These are phyloP conservation scores for Xanthorhoe spadicearia DNA, from an alignment of 2,888 invertebrate species.

Conservation along the genomic window DNA sequence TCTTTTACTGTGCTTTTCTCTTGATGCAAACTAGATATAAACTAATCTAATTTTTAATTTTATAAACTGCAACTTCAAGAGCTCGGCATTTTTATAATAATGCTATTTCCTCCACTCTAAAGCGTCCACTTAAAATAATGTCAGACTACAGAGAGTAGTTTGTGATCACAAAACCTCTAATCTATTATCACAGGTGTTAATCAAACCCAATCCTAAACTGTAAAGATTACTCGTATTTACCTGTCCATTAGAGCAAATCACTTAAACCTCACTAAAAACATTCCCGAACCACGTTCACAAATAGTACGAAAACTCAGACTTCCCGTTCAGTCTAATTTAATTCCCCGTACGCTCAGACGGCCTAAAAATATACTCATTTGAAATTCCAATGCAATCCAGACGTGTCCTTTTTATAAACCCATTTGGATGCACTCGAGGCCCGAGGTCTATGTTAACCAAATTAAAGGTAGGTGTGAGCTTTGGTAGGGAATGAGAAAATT, in stretches of 20 bases:
- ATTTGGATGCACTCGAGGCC: conserved; percentile 67
- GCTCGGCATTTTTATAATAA: too few relatives aligned
- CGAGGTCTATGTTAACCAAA: conserved; percentile 55
- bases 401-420: conserved; percentile 73
- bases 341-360: conserved; percentile 73
- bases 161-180: not conserved
- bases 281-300: conserved; percentile 57
- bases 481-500: conserved; percentile 19
- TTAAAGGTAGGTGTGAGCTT: conserved; percentile 42
- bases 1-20: too few relatives aligned
- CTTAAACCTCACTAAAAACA: conserved; percentile 24
- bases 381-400: conserved; percentile 76
- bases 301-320: conserved; percentile 51
- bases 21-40: too few relatives aligned
- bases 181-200: not conserved
- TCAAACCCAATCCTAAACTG: not conserved
- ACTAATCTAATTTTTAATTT: too few relatives aligned
- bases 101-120: too few relatives aligned
- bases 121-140: too few relatives aligned
- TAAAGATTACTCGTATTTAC: conserved; percentile 15
- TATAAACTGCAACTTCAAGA: too few relatives aligned
- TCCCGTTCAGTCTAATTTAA: conserved; percentile 72
- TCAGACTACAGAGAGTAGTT: not conserved
- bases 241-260: conserved; percentile 26
- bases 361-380: conserved; percentile 80